Conservation (phyloP, 2,888 invertebrate species). For the Smittia sp. region DNA sequence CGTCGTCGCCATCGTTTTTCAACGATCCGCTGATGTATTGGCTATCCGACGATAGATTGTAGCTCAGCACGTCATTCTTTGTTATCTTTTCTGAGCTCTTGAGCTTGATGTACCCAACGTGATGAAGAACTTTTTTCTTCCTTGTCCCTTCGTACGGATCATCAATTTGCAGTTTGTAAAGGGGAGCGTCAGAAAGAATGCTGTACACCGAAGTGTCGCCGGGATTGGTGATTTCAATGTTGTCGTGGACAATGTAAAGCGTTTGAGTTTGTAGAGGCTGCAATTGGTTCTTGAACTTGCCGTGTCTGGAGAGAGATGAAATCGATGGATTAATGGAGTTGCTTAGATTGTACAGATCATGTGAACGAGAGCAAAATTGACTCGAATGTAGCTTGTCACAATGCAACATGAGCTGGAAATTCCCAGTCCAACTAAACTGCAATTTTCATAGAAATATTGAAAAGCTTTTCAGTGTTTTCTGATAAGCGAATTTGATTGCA, state of each 20-base stretch:
- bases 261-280: slow-evolving; percentile 64
- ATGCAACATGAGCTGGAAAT: neutral
- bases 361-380: too few relatives aligned
- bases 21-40: slow-evolving; percentile 37
- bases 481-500: neutral
- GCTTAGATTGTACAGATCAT: too few relatives aligned
- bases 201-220: slow-evolving; percentile 62
- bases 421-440: neutral
- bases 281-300: slow-evolving; percentile 49
- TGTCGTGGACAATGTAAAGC: slow-evolving; percentile 69
- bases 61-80: slow-evolving; percentile 39
- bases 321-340: too few relatives aligned
- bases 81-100: slow-evolving; percentile 47
- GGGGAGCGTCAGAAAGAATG: slow-evolving; percentile 59
- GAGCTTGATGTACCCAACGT: slow-evolving; percentile 50
- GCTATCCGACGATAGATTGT: slow-evolving; percentile 34
- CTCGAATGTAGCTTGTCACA: too few relatives aligned
- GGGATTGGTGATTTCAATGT: slow-evolving; percentile 67
- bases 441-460: neutral
- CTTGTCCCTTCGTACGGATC: slow-evolving; percentile 52
- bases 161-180: slow-evolving; percentile 63
- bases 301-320: slow-evolving; percentile 48
- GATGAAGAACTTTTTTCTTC: slow-evolving; percentile 45
- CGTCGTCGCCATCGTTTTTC: slow-evolving; percentile 29
- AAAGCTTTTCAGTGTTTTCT: neutral